A percentile compares a stretch with the other conserved stretches of the same genome.
phyloP scores from a whole-genome alignment of 1,140 invertebrate species.

The Cydia strobilella region DNA sequence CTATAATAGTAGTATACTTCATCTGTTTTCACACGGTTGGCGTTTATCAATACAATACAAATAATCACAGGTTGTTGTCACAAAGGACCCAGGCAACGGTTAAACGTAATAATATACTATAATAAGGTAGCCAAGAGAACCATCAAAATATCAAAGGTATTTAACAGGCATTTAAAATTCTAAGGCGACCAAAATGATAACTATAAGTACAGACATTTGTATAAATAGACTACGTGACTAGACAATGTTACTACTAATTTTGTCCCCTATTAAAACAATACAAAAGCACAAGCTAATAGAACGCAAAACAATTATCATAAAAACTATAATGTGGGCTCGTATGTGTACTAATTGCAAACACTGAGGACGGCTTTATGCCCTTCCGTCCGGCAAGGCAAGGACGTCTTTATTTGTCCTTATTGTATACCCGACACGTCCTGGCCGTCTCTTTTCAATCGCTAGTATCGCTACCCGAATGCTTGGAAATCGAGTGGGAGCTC shows the following conservation, averaged over 20 bases:
- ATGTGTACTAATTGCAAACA: slow-evolving; percentile 4
- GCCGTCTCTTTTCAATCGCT: neutral
- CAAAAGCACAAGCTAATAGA: neutral
- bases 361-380: neutral
- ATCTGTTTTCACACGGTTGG: neutral
- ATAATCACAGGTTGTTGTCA: neutral
- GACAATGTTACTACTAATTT: neutral
- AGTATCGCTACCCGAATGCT: neutral
- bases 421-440: neutral
- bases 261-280: neutral
- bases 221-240: neutral
- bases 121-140: neutral
- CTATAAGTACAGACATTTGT: neutral
- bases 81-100: neutral
- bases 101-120: neutral
- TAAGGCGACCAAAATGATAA: neutral
- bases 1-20: neutral
- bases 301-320: slow-evolving; percentile 13
- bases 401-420: neutral
- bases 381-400: slow-evolving; percentile 26
- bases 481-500: neutral
- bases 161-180: too few relatives aligned
- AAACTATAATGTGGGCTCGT: slow-evolving; percentile 4
- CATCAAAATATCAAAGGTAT: neutral
- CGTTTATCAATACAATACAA: neutral